phyloP scores from a whole-genome alignment of 2,797 vertebrate genomes.

The Anomalospiza imberbis region DNA sequence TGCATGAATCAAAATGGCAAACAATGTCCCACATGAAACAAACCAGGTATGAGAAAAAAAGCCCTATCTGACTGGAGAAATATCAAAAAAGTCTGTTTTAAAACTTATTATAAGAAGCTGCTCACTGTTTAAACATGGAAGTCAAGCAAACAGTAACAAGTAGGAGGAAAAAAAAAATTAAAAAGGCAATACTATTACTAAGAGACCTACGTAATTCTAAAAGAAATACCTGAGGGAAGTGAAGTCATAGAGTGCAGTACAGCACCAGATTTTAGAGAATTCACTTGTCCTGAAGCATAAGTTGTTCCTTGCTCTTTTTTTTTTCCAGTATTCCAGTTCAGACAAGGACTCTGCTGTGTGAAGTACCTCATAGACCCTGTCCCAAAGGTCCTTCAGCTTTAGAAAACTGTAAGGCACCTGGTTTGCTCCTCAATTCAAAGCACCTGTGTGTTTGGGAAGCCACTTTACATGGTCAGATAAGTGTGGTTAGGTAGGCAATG shows the following conservation, averaged over 20 bases:
- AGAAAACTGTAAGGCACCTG: background rate
- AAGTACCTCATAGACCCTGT: background rate
- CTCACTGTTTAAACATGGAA: background rate
- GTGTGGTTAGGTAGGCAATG: background rate
- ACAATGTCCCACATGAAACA: background rate
- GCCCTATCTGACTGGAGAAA: background rate
- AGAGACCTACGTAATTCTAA: background rate
- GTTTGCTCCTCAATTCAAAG: background rate
- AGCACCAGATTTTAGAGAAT: background rate
- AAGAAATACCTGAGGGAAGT: background rate
- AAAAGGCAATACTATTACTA: background rate
- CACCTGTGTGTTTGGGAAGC: background rate
- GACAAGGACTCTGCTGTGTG: background rate
- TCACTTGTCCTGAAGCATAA: background rate
- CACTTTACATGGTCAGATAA: background rate
- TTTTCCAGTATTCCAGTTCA: background rate
- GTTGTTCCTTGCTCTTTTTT: background rate
- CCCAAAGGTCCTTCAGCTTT: background rate
- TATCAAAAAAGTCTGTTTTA: background rate
- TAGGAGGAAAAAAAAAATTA: background rate
- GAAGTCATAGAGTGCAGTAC: background rate
- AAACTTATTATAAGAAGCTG: background rate
- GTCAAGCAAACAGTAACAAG: background rate
- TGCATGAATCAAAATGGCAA: background rate
- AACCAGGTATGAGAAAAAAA: background rate